Percentiles rank a stretch among this genome's conserved stretches.
Conservation (phyloP, 2,888 invertebrate genomes). For the Syritta pipiens region DNA sequence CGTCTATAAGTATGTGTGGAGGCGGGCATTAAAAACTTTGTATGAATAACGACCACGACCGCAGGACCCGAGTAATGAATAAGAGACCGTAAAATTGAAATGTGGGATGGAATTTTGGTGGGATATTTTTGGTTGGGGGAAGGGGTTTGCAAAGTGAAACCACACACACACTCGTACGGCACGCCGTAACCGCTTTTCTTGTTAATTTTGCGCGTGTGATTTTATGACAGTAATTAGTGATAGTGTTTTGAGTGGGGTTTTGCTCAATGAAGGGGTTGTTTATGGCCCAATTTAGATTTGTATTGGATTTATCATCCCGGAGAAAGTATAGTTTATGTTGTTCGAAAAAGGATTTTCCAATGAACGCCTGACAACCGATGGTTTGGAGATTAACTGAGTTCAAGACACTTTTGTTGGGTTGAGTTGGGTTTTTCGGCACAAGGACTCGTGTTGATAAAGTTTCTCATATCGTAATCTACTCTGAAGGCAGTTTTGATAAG, state of each 20-base stretch:
- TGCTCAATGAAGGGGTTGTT: background rate
- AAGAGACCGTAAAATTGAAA: constrained; percentile 45
- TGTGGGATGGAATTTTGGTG: constrained; percentile 37
- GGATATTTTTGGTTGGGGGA: constrained; percentile 12
- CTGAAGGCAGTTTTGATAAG: too few relatives aligned
- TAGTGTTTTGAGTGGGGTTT: constrained; percentile 15
- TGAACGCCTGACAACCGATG: background rate
- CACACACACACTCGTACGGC: background rate
- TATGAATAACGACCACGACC: constrained; percentile 48
- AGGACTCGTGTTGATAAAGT: background rate
- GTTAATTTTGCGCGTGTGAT: constrained; percentile 52
- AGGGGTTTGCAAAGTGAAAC: background rate
- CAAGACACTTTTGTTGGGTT: too few relatives aligned
- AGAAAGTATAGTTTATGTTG: background rate
- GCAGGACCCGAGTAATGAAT: constrained; percentile 42
- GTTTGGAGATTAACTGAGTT: background rate
- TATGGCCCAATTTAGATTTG: constrained; percentile 24
- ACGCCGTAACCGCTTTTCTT: constrained; percentile 27
- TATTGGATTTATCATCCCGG: constrained; percentile 1
- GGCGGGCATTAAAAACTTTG: constrained; percentile 42
- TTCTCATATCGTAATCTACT: too few relatives aligned
- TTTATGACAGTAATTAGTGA: constrained; percentile 51
- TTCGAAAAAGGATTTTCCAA: background rate
- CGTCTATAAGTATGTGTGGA: background rate
- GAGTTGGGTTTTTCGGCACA: too few relatives aligned